These are phyloP conservation scores for Grammomys dolichurus DNA, from an alignment of 2,113 vertebrate genomes.

Conservation along the genomic window DNA sequence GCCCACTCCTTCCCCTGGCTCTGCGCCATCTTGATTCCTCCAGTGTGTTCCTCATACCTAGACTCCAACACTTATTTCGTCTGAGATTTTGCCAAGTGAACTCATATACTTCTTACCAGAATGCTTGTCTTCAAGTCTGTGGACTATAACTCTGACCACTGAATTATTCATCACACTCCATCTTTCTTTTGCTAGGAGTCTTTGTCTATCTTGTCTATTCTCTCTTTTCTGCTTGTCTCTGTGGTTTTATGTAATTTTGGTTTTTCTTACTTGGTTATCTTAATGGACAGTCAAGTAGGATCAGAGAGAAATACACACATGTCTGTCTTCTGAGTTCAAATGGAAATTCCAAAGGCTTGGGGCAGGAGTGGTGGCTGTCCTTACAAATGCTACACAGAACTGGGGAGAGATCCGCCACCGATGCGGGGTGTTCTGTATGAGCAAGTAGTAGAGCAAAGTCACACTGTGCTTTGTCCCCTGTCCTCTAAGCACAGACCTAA, in stretches of 20 bases:
- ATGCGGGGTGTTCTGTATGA: neutral
- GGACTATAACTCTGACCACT: neutral
- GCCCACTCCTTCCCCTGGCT: neutral
- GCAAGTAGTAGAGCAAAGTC: neutral
- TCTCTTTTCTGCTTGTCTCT: neutral
- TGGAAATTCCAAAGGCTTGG: neutral
- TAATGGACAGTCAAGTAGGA: conserved; percentile 40
- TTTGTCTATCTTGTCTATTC: neutral
- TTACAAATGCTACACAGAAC: neutral
- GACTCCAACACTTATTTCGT: neutral
- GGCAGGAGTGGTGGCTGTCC: neutral
- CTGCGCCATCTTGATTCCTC: neutral
- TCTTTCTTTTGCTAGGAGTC: neutral
- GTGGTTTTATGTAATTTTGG: neutral
- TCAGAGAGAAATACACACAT: neutral
- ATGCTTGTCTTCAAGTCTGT: neutral
- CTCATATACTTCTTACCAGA: neutral
- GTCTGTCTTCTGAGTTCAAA: neutral
- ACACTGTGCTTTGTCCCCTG: neutral
- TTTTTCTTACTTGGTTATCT: conserved; percentile 42
- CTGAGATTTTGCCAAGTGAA: neutral
- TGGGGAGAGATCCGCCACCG: neutral
- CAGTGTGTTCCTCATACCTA: neutral
- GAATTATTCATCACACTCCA: neutral
- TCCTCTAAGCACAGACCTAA: neutral